Conservation (phyloP, 2,888 invertebrate species). For the Nemotelus nigrinus region DNA sequence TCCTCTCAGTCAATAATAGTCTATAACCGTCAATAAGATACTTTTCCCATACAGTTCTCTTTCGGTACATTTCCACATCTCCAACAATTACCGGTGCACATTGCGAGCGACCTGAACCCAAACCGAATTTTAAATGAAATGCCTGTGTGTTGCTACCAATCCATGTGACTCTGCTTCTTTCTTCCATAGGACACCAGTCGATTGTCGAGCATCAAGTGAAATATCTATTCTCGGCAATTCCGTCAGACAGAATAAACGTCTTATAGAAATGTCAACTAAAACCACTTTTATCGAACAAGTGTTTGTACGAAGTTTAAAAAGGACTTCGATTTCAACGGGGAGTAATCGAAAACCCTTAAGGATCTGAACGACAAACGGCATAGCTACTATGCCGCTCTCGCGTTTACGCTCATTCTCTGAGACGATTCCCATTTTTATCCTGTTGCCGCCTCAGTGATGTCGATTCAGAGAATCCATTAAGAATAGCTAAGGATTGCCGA, state of each 20-base stretch:
- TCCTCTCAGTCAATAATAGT: slow-evolving; percentile 22
- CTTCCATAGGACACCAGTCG: no score
- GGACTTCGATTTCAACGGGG: slow-evolving; percentile 45
- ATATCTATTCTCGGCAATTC: slow-evolving; percentile 30
- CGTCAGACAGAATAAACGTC: slow-evolving; percentile 43
- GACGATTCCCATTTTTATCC: slow-evolving; percentile 11
- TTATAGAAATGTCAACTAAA: slow-evolving; percentile 47
- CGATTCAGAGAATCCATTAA: slow-evolving; percentile 42
- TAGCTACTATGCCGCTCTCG: slow-evolving; percentile 12
- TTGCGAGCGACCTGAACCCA: background rate
- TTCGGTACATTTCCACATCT: slow-evolving; percentile 25
- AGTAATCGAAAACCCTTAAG: slow-evolving; percentile 47
- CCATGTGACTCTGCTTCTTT: no score
- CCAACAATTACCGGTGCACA: slow-evolving; percentile 15
- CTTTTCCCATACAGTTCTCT: slow-evolving; percentile 30
- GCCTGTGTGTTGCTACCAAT: background rate
- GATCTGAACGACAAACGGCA: slow-evolving; percentile 47
- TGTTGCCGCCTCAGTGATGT: slow-evolving; percentile 26
- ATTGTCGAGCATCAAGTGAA: background rate
- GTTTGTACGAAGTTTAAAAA: slow-evolving; percentile 49
- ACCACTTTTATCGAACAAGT: slow-evolving; percentile 45
- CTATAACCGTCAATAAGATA: slow-evolving; percentile 40
- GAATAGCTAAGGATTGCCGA: slow-evolving; percentile 37
- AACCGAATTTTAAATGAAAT: background rate
- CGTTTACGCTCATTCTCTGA: background rate